A percentile compares a stretch with the other conserved stretches of the same genome.
phyloP scores from a whole-genome alignment of 2,113 vertebrate species.

The Aphelocoma coerulescens region DNA sequence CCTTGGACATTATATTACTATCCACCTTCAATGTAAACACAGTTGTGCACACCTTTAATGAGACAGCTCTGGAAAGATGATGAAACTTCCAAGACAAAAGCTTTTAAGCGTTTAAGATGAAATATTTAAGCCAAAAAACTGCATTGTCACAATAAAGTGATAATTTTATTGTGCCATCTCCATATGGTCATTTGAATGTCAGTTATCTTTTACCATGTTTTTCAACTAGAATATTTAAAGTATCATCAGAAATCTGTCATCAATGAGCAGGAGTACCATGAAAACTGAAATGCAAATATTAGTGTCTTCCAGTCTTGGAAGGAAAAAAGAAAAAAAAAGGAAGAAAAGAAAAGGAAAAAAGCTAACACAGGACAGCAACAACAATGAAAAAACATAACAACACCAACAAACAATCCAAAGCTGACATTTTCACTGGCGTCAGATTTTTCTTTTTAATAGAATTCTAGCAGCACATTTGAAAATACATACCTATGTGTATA shows the following conservation, averaged over 20 bases:
- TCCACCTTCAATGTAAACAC: neutral
- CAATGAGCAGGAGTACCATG: constrained; percentile 41
- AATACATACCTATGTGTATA: fast-evolving
- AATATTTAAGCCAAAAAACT: neutral
- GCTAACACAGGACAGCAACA: neutral
- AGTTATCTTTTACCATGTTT: constrained; percentile 59
- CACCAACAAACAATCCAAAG: neutral
- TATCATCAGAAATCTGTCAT: constrained; percentile 57
- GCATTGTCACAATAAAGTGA: neutral
- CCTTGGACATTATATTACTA: neutral
- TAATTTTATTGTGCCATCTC: neutral
- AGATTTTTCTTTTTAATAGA: neutral
- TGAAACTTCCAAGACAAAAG: neutral
- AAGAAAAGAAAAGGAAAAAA: neutral
- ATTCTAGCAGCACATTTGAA: neutral
- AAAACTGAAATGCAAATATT: constrained; percentile 5
- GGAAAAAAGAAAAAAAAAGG: neutral
- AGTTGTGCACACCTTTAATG: neutral
- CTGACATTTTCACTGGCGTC: neutral
- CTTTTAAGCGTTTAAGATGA: neutral
- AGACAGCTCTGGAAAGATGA: neutral
- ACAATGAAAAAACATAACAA: neutral
- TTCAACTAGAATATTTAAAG: constrained; percentile 44
- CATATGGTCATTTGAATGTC: neutral
- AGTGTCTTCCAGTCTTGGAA: neutral